Percentiles rank a stretch among this genome's conserved stretches.
phyloP scores from a whole-genome alignment of 2,888 invertebrate species.

The Melanchra persicariae region DNA sequence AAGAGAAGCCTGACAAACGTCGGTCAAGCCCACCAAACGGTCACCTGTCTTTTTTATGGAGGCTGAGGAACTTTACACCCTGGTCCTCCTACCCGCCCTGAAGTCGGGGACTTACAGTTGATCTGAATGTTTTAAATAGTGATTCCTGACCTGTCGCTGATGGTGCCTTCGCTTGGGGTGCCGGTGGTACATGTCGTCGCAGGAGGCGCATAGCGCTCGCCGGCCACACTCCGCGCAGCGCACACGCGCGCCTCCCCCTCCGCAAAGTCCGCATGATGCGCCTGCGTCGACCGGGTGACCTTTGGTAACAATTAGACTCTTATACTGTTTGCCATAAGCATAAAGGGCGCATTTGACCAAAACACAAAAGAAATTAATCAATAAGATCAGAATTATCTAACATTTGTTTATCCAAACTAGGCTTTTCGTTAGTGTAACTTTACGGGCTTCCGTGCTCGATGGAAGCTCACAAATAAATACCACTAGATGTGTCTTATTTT shows the following conservation, averaged over 20 bases:
- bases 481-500: neutral
- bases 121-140: neutral
- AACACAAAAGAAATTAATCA: neutral
- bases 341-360: neutral
- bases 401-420: neutral
- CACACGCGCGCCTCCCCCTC: conserved; percentile 95
- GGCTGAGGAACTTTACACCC: too few relatives aligned
- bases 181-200: conserved; percentile 98
- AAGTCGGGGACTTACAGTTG: too few relatives aligned
- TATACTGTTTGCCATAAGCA: neutral
- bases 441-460: neutral
- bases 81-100: too few relatives aligned
- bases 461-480: neutral
- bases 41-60: too few relatives aligned
- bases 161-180: conserved; percentile 97
- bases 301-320: conserved; percentile 66
- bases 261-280: conserved; percentile 96
- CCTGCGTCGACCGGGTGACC: conserved; percentile 87
- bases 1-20: neutral
- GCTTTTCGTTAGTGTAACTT: neutral
- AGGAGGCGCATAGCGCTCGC: conserved; percentile 96
- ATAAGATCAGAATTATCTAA: neutral
- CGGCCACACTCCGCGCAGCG: conserved; percentile 95
- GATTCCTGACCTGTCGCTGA: conserved; percentile 92
- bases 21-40: too few relatives aligned